phyloP scores from a whole-genome alignment of 2,888 invertebrate genomes.

The Chouioia cunea region DNA sequence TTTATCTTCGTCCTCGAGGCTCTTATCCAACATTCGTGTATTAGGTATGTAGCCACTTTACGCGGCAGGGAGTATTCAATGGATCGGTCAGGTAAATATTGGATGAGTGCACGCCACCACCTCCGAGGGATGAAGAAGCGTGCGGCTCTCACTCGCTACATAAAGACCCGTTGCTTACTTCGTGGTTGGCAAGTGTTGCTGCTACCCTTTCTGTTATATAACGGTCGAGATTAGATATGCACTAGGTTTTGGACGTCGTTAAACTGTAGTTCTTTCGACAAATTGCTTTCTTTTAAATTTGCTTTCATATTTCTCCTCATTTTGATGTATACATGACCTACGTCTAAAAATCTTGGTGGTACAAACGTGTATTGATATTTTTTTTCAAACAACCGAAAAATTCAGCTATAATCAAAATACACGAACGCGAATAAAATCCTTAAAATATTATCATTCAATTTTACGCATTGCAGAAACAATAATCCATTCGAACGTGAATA shows the following conservation, averaged over 20 bases:
- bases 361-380: too few species aligned
- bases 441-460: slow-evolving; percentile 21
- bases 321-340: too few species aligned
- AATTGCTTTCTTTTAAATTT: slow-evolving; percentile 21
- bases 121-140: slow-evolving; percentile 27
- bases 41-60: slow-evolving; percentile 57
- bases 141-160: slow-evolving; percentile 1
- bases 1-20: neutral
- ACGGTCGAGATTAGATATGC: too few species aligned
- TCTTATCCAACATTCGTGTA: slow-evolving; percentile 55
- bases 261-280: slow-evolving; percentile 56
- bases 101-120: slow-evolving; percentile 54
- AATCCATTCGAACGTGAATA: too few species aligned
- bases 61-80: slow-evolving; percentile 62
- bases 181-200: neutral
- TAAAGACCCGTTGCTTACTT: neutral
- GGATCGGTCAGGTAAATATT: slow-evolving; percentile 63
- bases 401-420: too few species aligned
- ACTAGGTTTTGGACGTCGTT: slow-evolving; percentile 51
- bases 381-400: too few species aligned
- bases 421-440: too few species aligned
- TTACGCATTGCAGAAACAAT: slow-evolving; percentile 21
- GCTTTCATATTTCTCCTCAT: too few species aligned
- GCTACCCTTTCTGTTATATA: too few species aligned
- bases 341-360: too few species aligned